phyloP scores from a whole-genome alignment of 2,113 vertebrate genomes.

The Gobius niger region DNA sequence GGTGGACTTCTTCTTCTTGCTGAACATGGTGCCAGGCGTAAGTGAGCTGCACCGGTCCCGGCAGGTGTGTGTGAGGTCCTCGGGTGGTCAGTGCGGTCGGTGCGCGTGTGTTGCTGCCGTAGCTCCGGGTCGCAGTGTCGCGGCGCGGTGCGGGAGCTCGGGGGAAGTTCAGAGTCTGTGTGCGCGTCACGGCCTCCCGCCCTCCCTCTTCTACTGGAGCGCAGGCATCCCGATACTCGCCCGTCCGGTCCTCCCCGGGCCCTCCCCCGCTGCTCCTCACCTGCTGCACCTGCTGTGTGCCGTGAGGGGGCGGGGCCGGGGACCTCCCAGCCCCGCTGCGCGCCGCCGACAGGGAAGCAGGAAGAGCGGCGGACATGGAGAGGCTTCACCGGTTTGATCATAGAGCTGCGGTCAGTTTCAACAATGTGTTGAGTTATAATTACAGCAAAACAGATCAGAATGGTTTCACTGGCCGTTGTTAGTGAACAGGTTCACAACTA shows the following conservation, averaged over 20 bases:
- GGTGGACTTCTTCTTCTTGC: background rate
- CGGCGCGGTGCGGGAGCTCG: background rate
- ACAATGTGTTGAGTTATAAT: too few relatives aligned
- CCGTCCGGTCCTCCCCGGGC: background rate
- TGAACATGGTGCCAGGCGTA: background rate
- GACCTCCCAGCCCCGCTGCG: background rate
- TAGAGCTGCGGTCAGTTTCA: too few relatives aligned
- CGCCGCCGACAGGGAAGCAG: background rate
- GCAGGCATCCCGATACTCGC: background rate
- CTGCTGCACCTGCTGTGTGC: background rate
- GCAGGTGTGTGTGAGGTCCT: background rate
- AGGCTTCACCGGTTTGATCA: too few relatives aligned
- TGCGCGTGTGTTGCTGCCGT: background rate
- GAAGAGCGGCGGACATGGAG: background rate
- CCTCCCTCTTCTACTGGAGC: background rate
- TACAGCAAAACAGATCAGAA: too few relatives aligned
- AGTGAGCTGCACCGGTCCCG: background rate
- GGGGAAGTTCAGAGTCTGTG: background rate
- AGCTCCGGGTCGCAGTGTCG: background rate
- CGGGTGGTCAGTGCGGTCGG: too few relatives aligned
- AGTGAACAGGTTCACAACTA: too few relatives aligned
- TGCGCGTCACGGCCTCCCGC: background rate
- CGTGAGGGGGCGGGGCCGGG: background rate
- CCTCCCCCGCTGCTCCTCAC: background rate
- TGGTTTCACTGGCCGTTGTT: too few relatives aligned